phyloP scores from a whole-genome alignment of 2,888 invertebrate genomes.

The Arctia plantaginis region DNA sequence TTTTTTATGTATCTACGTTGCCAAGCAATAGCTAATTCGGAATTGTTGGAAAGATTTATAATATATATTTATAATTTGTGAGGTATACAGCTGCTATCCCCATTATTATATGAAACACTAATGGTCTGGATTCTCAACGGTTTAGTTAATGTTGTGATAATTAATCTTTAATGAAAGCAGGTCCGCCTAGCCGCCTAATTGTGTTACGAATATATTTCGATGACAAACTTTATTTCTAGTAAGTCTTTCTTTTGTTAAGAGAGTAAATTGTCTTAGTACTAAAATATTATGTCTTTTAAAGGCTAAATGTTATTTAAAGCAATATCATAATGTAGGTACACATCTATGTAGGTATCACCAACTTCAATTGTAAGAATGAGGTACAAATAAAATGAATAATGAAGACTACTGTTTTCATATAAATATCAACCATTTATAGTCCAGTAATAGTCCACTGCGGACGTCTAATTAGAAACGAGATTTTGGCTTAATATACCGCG shows the following conservation, averaged over 20 bases:
- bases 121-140: slow-evolving; percentile 42
- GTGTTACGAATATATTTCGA: slow-evolving; percentile 19
- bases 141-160: slow-evolving; percentile 47
- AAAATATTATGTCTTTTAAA: background rate
- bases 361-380: too few species aligned
- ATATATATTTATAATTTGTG: slow-evolving; percentile 57
- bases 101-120: slow-evolving; percentile 54
- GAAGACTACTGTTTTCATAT: too few species aligned
- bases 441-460: too few species aligned
- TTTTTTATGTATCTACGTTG: slow-evolving; percentile 52
- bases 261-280: background rate
- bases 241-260: background rate
- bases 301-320: background rate
- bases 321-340: background rate
- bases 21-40: slow-evolving; percentile 54
- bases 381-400: too few species aligned
- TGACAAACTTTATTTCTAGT: background rate
- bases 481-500: too few species aligned
- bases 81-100: slow-evolving; percentile 56
- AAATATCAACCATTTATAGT: too few species aligned
- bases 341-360: background rate
- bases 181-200: slow-evolving; percentile 15
- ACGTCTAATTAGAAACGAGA: too few species aligned
- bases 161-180: slow-evolving; percentile 31
- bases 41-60: slow-evolving; percentile 57